Evolutionary conservation across 2,888 invertebrate genomes (phyloP), one percentile per base, ranked within the genome.

Genomic region (Hartigia nigra): DNA sequence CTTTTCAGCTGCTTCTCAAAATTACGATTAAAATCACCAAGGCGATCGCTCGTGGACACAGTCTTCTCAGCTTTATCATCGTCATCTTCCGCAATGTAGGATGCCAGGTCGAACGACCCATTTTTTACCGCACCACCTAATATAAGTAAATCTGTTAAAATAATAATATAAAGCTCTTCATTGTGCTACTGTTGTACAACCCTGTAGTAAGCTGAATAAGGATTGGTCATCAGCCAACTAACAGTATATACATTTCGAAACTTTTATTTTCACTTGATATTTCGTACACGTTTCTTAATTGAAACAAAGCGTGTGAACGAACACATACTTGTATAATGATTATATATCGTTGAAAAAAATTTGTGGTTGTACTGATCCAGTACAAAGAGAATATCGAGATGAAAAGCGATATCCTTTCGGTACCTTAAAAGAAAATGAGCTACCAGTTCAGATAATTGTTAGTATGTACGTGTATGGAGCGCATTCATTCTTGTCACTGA

Each of bases 61-160:
- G 76, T 37, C 69, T 31, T 37, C 12, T 37, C 70, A 12, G 36
- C 55, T 34, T 55, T 74, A 11, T 70, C 77, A 31, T 81, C 77
- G 76, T 83, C 80, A 74, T 82, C 82, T 11, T 78, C 81, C 70
- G 80, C 81, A 77, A 83, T 83, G 75, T 79, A 84, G n/a, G 83
- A 80, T 23, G 83, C 81, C 74, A 84, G 74, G 74, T 84, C 84
- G 39, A 83, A 84, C n/a, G 77, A 74, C 70, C 78, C 81, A 31
- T 79, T 78, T n/a, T 79, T 80, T 32, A 79, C 79, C 34, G 81
- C 75, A 35, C 80, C 84, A 36, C 77, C 79, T 83, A 69, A 79
- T 79, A 78, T 32, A 75, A 77, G 75, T 12, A 80, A 78, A 70
- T 75, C n/a, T 3, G 4, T 32, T 37, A 31, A n/a, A 34, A 39